Percentiles rank a stretch among this genome's conserved stretches.
These are phyloP conservation scores for Allobates femoralis DNA, from an alignment of 2,797 vertebrate genomes.

Conservation along the genomic window DNA sequence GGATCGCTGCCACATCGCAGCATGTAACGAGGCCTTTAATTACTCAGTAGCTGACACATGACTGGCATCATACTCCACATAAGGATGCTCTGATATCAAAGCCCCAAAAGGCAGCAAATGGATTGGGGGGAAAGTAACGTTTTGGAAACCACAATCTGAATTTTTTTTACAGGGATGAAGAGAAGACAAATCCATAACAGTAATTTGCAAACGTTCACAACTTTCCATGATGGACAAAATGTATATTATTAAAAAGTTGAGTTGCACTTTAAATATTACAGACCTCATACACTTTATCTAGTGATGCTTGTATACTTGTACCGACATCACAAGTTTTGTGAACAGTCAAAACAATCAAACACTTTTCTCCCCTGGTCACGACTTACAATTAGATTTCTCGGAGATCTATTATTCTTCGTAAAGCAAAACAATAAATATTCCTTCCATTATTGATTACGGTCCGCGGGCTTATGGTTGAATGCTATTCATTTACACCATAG, in stretches of 20 bases:
- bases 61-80: too few relatives aligned
- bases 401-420: slow-evolving; percentile 55
- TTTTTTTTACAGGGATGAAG: too few relatives aligned
- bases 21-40: too few relatives aligned
- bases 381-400: slow-evolving; percentile 31
- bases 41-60: too few relatives aligned
- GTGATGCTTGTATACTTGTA: not conserved
- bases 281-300: not conserved
- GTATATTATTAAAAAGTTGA: not conserved
- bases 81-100: too few relatives aligned
- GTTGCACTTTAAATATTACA: not conserved
- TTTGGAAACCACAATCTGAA: too few relatives aligned
- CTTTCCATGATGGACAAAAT: too few relatives aligned
- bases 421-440: slow-evolving; percentile 58
- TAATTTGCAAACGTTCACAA: too few relatives aligned
- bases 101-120: too few relatives aligned
- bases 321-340: not conserved
- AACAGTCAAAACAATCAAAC: slow-evolving; percentile 25
- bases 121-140: too few relatives aligned
- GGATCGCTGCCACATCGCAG: too few relatives aligned
- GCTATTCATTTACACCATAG: slow-evolving; percentile 43
- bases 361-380: slow-evolving; percentile 29
- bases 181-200: too few relatives aligned
- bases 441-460: slow-evolving; percentile 47
- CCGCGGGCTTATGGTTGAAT: slow-evolving; percentile 41